Base-by-base conservation (phyloP, 2,113 vertebrate species). In the Pelvicachromis taeniatus region DNA sequence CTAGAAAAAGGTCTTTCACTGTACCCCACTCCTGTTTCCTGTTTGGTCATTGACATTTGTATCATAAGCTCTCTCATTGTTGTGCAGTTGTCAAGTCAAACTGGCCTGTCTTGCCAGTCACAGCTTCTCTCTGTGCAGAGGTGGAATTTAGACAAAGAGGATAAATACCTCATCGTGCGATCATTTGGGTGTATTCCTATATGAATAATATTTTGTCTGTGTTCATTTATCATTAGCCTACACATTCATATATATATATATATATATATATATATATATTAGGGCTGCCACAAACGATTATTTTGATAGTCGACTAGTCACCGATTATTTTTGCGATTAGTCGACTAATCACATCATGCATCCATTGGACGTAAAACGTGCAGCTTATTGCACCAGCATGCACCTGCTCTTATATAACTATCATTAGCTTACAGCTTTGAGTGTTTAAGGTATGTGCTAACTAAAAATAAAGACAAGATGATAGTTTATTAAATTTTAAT, bases 21-120 rank as follows among this genome's bases (percentile, higher is more conserved):
- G 82, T 86, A 82, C 87, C 83, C 86, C 75, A 79, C 84, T 85
- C 12, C 42, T 59, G 29, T 75, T 92, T 93, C 88, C 91, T 90
- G 68, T 90, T 84, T 88, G 80, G 81, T 86, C 83, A 77, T 56
- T 82, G 87, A 80, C 82, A 85, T 92, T 90, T 83, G 68, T 78
- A 21, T 78, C 50, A 91, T 40, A 90, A 4, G 31, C 63, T 56
- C 33, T 19, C 54, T 82, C 58, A 78, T 83, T 89, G 50, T 86
- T 58, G 63, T 59, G 35, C 31, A 68, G 48, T 81, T 82, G 61
- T 86, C 73, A 16, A 14, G 70, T 82, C 38, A 19, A 85, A 80
- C 70, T 52, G 70, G n/a, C 88, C 26, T 80, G 55, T 26, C 45
- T 73, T 16, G 16, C 68, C 31, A 31, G 21, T 52, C 14, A 79